Evolutionary conservation across 2,888 invertebrate species (phyloP).

Genomic region (Saturnia japonica): DNA sequence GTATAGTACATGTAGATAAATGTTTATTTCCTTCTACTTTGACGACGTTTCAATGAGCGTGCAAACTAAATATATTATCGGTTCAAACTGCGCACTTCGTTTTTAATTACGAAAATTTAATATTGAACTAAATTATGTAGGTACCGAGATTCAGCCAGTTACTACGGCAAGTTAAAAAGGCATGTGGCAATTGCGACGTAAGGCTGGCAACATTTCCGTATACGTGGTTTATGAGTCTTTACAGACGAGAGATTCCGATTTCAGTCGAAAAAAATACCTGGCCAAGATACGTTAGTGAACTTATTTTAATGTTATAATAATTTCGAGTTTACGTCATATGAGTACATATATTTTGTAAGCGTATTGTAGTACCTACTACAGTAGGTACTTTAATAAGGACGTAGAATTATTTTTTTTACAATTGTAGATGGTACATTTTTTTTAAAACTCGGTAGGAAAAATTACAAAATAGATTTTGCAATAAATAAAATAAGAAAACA

Average conservation of each 20-base stretch:
- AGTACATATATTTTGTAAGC: neutral
- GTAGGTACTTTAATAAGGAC: no score
- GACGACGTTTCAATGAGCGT: constrained; percentile 45
- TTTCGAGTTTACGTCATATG: neutral
- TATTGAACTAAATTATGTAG: constrained; percentile 61
- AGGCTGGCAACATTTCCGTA: constrained; percentile 73
- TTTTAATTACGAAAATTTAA: constrained; percentile 65
- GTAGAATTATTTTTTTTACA: no score
- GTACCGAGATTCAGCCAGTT: constrained; percentile 52
- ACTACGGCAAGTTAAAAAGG: constrained; percentile 73
- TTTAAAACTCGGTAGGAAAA: no score
- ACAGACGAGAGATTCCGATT: constrained; percentile 69
- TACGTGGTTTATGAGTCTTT: constrained; percentile 67
- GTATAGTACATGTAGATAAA: no score
- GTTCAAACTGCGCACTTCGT: constrained; percentile 51
- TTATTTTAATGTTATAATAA: constrained; percentile 9
- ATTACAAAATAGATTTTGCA: neutral
- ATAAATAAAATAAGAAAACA: neutral
- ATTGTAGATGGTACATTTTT: no score
- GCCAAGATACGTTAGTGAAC: constrained; percentile 14
- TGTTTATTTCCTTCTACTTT: constrained; percentile 52
- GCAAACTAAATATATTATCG: constrained; percentile 33
- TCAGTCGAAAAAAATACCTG: constrained; percentile 52
- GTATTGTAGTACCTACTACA: no score
- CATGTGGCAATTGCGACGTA: constrained; percentile 79